Evolutionary conservation across 2,113 vertebrate species (phyloP), one percentile per base, ranked within the genome.

Genomic region (Chloropsis hardwickii): DNA sequence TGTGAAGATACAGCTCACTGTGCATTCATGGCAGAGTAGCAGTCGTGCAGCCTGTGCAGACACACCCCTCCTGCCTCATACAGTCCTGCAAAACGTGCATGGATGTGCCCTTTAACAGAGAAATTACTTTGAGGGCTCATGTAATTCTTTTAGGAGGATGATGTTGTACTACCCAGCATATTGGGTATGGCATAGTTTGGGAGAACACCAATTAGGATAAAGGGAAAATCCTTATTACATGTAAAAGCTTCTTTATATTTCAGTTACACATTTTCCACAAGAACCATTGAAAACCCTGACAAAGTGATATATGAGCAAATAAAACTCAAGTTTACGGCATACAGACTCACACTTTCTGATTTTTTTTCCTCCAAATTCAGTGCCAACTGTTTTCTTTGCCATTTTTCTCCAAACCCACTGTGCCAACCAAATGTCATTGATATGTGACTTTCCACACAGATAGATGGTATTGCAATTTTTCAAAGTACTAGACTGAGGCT

Each of bases 231-330:
- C 27, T 88, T 66, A 42, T 39, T 95, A 1, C 20, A 51, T 76
- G 37, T 85, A 57, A 91, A 91, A 87, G n/a, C 35, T 84, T 76
- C 22, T 81, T 92, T 72, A 29, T 51, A 62, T 91, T 94, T 87
- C 33, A 69, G 77, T 50, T 71, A 65, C 84, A 76, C 35, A 66
- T 89, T 94, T 97, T 96, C 87, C 93, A 82, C 33, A 82, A 82
- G 81, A 95, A 54, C 45, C 79, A 91, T 47, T 88, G 93, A 95
- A 92, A 94, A 90, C 47, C 28, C 66, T 79, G 89, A 92, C 67
- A 86, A 90, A 62, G 74, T 94, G 93, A 94, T 94, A 81, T 47
- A 95, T 50, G 86, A 90, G 51, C 79, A 96, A 96, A 86, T 94
- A 96, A 90, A 94, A 91, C 27, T 29, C 25, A 72, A 78, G 74